Evolutionary conservation across 92 coral and sea anemone genomes (phyloP).

Genomic region (Zoanthus sociatus): DNA sequence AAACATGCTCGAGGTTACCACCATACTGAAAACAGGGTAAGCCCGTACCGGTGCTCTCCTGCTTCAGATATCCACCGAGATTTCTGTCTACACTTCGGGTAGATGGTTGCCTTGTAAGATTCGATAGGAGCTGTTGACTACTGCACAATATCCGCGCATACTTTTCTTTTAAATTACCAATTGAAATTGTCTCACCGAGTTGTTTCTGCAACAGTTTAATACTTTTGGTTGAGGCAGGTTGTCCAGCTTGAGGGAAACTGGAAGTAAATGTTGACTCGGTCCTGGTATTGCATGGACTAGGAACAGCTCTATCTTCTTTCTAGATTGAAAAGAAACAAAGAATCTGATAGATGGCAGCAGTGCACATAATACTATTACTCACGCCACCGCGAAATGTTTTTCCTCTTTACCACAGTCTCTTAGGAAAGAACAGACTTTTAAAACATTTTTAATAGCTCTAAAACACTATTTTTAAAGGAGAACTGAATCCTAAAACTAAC

Average conservation of each 20-base stretch:
- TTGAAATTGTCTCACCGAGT: slow-evolving; percentile 27
- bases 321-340: not conserved
- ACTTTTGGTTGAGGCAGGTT: not conserved
- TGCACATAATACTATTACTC: too few species aligned
- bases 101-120: not conserved
- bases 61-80: not conserved
- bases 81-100: not conserved
- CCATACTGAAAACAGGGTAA: not conserved
- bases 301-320: not conserved
- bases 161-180: slow-evolving; percentile 15
- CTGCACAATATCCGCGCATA: slow-evolving; percentile 12
- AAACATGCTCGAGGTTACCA: not conserved
- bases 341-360: too few species aligned
- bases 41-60: not conserved
- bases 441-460: too few species aligned
- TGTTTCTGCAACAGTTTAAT: slow-evolving; percentile 33
- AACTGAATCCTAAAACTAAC: too few species aligned
- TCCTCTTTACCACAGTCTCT: too few species aligned
- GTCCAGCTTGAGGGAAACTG: not conserved
- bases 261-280: not conserved
- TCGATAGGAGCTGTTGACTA: not conserved
- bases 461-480: too few species aligned
- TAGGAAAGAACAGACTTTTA: too few species aligned
- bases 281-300: not conserved
- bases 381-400: too few species aligned